These are phyloP conservation scores for Mesorhabditis belari DNA, from an alignment of 2,888 invertebrate species.

Conservation along the genomic window DNA sequence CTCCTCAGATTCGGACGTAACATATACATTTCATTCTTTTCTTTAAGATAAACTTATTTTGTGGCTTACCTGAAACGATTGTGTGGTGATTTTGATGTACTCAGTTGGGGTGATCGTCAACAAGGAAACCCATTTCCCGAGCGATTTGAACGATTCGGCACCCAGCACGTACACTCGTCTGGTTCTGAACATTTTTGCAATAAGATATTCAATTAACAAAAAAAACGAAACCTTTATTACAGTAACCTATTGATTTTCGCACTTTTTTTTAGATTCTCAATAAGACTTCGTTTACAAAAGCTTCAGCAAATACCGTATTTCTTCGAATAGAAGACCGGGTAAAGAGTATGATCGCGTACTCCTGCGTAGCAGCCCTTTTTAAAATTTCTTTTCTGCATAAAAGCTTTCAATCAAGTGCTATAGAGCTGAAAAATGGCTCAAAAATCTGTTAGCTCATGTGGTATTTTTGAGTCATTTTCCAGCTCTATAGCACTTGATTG, in stretches of 20 bases:
- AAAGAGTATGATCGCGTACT: too few species aligned
- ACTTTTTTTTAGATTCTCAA: conserved; percentile 1
- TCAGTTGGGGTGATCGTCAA: conserved; percentile 49
- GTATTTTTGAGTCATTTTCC: too few species aligned
- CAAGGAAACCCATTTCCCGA: conserved; percentile 48
- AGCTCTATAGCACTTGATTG: too few species aligned
- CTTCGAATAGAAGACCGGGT: too few species aligned
- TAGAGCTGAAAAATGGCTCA: too few species aligned
- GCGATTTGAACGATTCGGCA: conserved; percentile 37
- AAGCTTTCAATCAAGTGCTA: too few species aligned
- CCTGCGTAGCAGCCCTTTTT: too few species aligned
- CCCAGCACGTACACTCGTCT: conserved; percentile 38
- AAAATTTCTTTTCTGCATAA: too few species aligned
- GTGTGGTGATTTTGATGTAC: conserved; percentile 48
- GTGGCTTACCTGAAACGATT: conserved; percentile 35
- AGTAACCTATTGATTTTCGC: neutral
- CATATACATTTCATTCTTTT: too few species aligned
- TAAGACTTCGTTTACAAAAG: conserved; percentile 7
- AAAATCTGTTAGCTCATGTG: too few species aligned
- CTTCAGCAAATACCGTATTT: too few species aligned
- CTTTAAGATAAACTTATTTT: conserved; percentile 14
- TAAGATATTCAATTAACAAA: neutral
- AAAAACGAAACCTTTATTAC: neutral
- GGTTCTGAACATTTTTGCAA: conserved; percentile 21
- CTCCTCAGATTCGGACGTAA: too few species aligned